Base-by-base conservation (phyloP, 1,140 invertebrate species). In the Brachionus plicatilis region DNA sequence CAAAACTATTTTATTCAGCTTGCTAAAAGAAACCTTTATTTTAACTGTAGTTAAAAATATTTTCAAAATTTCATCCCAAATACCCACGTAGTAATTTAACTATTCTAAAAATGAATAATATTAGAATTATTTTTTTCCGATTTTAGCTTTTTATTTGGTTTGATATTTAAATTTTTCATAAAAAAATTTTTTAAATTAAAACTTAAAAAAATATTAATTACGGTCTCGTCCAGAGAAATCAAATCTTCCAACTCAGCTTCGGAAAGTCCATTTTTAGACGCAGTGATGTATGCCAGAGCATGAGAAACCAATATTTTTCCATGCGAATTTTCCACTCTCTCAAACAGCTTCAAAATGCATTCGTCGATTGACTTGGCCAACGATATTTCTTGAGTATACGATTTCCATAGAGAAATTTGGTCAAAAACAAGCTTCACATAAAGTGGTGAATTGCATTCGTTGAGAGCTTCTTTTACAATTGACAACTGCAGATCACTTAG, bases 261-360 rank as follows among this genome's bases (percentile, higher is more conserved):
- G 0, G 95, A 96, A 0, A 97, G 90, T 1, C 96, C 96, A 84
- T 94, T 96, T 87, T 95, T 94, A 0, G 95, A 94, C 24, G 95
- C 95, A 9, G 96, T 97, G 86, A 97, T 96, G 88, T 97, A 97
- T 0, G 95, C 95, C 47, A 98, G 87, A 0, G 95, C 95, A 87
- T 97, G 95, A 86, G 95, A 96, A 1, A 97, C 96, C 29, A 98
- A 89, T 1, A 96, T 93, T 84, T 95, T 93, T 1, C 96, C 96
- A 87, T 98, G 96, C 91, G 94, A 88, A 17, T 90, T 95, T 90
- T 97, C 96, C 84, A 97, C 96, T 85, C 95, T 91, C 87, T 97
- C 95, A 88, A 97, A 97, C 1, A 98, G 90, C 93, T 97, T 95
- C 93, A 97, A 97, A 86, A 99, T 99, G 14, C 94, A 96, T 88